Evolutionary conservation across 1,140 invertebrate genomes (phyloP), one percentile per base, ranked within the genome.

Genomic region (Bombus waltoni): DNA sequence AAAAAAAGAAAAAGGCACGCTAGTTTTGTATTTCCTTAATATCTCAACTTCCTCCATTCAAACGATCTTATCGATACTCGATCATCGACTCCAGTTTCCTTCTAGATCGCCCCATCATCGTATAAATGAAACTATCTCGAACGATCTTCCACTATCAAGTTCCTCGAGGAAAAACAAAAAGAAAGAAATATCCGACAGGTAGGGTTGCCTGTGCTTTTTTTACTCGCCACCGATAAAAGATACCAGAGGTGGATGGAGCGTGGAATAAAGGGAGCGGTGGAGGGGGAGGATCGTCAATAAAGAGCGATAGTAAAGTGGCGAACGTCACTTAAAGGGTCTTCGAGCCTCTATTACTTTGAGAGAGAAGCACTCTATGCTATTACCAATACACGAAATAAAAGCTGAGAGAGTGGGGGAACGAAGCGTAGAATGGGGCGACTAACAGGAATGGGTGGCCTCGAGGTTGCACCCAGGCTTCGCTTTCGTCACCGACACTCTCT

Each of bases 351-450:
- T 93, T 93, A 93, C 92, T 92, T 90, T 87, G 85, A 91, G 88
- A 93, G 91, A 83, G 65, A 80, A 90, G 89, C 91, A 93, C 92
- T 93, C 87, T 92, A 77, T 62, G 76, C 92, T 92, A 93, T 93
- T 92, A 93, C 89, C 92, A 92, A 93, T 93, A 93, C 83, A 91
- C 73, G 87, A 92, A 92, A 93, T 91, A 90, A 89, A 81, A 89
- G 85, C 75, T 57, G 71, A 65, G 11, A 32, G 57, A 59, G 28
- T 32, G 8, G 40, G 13, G 53, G 44, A 38, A 38, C 40, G 40
- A 15, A 32, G 40, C 3, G 25, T 28, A 32, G 78, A 5, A 32
- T 3, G 40, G 18, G 11, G 38, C 11, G 18, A 25, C 42, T 9
- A 66, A 15, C 15, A 35, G 11, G 32, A 18, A 62, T 28, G 59